phyloP scores from a whole-genome alignment of 1,140 invertebrate species.

The Drosophila dunni region DNA sequence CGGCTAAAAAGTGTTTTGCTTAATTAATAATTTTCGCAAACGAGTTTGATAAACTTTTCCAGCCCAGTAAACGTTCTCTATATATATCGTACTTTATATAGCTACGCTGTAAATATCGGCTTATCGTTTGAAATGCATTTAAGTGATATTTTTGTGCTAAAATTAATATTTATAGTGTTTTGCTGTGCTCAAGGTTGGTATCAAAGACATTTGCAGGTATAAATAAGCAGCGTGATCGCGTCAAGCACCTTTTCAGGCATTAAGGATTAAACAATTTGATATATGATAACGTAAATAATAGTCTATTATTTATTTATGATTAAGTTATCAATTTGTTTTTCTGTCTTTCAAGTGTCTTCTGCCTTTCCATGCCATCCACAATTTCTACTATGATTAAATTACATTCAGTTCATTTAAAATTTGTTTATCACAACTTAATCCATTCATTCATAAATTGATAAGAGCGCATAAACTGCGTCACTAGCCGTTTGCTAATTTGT shows the following conservation, averaged over 20 bases:
- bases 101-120: neutral
- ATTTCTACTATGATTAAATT: neutral
- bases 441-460: constrained; percentile 28
- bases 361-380: neutral
- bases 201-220: constrained; percentile 2
- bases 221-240: constrained; percentile 4
- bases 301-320: neutral
- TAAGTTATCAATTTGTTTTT: constrained; percentile 2
- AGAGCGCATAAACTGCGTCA: constrained; percentile 17
- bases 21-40: constrained; percentile 62
- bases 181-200: constrained; percentile 61
- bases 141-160: constrained; percentile 37
- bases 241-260: constrained; percentile 1
- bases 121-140: constrained; percentile 43
- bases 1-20: constrained; percentile 15
- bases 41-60: constrained; percentile 35
- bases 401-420: constrained; percentile 2
- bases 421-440: constrained; percentile 3
- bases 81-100: neutral
- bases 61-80: neutral
- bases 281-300: neutral
- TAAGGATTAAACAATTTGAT: neutral
- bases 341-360: neutral
- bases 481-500: neutral
- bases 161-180: constrained; percentile 38